These are phyloP conservation scores for Rhopalosiphum maidis DNA, from an alignment of 1,140 invertebrate species.

Conservation along the genomic window DNA sequence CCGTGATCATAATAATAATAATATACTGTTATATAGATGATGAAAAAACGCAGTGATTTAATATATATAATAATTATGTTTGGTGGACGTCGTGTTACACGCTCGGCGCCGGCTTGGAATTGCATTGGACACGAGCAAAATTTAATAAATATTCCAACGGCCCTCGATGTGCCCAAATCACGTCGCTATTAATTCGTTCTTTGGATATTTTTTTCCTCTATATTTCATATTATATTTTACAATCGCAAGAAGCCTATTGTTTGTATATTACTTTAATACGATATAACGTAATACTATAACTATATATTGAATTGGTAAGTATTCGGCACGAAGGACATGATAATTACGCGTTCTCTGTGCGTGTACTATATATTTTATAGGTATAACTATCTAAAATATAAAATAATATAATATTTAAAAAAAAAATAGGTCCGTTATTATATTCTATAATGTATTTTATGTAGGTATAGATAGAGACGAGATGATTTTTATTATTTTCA, in stretches of 20 bases:
- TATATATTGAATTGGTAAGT: background rate
- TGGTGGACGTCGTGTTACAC: background rate
- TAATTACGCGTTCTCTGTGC: slow-evolving; percentile 1
- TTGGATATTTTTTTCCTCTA: background rate
- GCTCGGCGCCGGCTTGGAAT: background rate
- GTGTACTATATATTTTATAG: background rate
- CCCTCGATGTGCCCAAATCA: background rate
- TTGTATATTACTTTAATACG: background rate
- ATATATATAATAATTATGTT: slow-evolving; percentile 23
- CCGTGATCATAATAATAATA: background rate
- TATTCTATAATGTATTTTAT: background rate
- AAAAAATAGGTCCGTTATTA: background rate
- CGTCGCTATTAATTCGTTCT: background rate
- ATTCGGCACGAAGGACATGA: slow-evolving; percentile 7
- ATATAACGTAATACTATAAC: background rate
- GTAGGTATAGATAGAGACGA: background rate
- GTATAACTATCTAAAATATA: background rate
- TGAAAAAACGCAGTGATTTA: background rate
- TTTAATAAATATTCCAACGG: background rate
- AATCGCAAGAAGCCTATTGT: background rate
- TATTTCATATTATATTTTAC: background rate
- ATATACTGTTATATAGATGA: background rate
- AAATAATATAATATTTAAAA: background rate
- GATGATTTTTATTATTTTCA: background rate
- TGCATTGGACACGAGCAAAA: slow-evolving; percentile 1